Percentiles rank a stretch among this genome's conserved stretches.
Conservation (phyloP, 2,113 vertebrate species). For the Gobiocypris rarus region DNA sequence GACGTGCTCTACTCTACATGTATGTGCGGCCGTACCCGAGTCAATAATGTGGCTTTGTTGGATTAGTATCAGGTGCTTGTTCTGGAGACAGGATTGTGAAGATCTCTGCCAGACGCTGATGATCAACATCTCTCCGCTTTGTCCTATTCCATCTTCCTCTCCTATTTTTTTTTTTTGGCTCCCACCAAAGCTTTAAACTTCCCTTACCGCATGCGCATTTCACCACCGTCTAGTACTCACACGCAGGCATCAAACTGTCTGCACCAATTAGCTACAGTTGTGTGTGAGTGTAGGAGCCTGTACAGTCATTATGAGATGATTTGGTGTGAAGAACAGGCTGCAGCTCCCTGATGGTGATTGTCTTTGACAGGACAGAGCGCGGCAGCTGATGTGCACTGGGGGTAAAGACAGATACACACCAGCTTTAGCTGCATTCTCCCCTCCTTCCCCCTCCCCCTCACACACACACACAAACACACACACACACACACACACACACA, state of each 20-base stretch:
- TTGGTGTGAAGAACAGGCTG: slow-evolving; percentile 33
- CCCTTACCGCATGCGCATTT: not conserved
- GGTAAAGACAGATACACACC: slow-evolving; percentile 19
- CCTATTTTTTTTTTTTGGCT: not conserved
- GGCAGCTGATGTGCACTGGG: not conserved
- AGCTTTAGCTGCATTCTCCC: slow-evolving; percentile 16
- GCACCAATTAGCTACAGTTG: slow-evolving; percentile 25
- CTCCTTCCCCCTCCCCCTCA: no score
- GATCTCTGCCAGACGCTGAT: not conserved
- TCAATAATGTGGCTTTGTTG: slow-evolving; percentile 12
- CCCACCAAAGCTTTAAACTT: slow-evolving; percentile 19
- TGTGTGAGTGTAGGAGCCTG: slow-evolving; percentile 27
- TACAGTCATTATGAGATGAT: slow-evolving; percentile 42
- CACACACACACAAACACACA: not conserved
- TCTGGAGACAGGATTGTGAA: not conserved
- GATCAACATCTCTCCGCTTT: not conserved
- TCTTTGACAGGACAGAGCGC: slow-evolving; percentile 32
- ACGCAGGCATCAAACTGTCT: slow-evolving; percentile 37
- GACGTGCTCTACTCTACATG: slow-evolving; percentile 12
- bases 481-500: not conserved
- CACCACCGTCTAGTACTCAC: not conserved
- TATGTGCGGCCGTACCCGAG: not conserved
- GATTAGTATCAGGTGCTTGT: slow-evolving; percentile 9
- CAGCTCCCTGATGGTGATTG: slow-evolving; percentile 30
- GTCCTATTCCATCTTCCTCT: not conserved